These are phyloP conservation scores for Morpho achilles DNA, from an alignment of 2,888 invertebrate species.

Conservation along the genomic window DNA sequence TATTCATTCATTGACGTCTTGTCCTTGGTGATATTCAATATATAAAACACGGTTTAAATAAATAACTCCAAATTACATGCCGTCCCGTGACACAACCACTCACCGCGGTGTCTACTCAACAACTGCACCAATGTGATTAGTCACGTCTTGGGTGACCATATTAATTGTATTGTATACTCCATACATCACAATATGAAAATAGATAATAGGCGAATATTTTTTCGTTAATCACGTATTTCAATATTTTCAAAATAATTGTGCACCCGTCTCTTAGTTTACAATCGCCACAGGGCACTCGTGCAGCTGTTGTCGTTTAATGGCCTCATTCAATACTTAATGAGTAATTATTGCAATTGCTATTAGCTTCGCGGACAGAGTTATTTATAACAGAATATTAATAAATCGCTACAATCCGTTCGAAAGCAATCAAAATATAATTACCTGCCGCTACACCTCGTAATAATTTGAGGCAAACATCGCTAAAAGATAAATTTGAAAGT, in stretches of 20 bases:
- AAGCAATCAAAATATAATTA: constrained; percentile 72
- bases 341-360: constrained; percentile 60
- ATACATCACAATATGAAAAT: too few relatives aligned
- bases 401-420: constrained; percentile 60
- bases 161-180: too few relatives aligned
- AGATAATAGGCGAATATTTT: neutral
- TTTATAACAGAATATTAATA: constrained; percentile 67
- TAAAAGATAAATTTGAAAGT: constrained; percentile 71
- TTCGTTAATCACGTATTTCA: neutral
- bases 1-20: too few relatives aligned
- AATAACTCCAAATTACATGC: too few relatives aligned
- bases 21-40: too few relatives aligned
- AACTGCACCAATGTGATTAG: too few relatives aligned
- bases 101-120: too few relatives aligned
- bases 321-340: constrained; percentile 61
- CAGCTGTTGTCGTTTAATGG: constrained; percentile 46
- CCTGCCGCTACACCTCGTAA: constrained; percentile 52
- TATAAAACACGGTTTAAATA: too few relatives aligned
- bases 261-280: neutral
- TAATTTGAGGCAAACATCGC: constrained; percentile 50
- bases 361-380: constrained; percentile 56
- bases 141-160: too few relatives aligned
- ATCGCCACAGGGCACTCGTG: constrained; percentile 23
- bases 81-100: too few relatives aligned
- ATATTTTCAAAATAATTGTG: neutral